Conservation (phyloP, 2,797 vertebrate species). For the Enoplosus armatus region DNA sequence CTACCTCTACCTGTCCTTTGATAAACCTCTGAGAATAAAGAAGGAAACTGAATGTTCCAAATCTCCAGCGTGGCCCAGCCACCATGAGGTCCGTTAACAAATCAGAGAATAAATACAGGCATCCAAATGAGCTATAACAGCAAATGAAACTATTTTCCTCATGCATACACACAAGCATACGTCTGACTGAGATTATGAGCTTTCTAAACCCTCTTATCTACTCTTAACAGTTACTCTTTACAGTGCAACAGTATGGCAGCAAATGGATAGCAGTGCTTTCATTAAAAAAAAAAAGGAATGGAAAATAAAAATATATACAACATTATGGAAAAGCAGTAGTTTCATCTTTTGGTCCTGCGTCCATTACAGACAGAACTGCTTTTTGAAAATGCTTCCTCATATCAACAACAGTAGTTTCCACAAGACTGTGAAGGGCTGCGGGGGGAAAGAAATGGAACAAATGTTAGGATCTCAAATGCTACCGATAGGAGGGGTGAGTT, state of each 20-base stretch:
- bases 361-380: constrained; percentile 78
- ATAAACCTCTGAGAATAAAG: constrained; percentile 80
- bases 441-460: constrained; percentile 36
- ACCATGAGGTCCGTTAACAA: constrained; percentile 80
- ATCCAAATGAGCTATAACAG: constrained; percentile 76
- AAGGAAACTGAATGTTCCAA: constrained; percentile 72
- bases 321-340: constrained; percentile 80
- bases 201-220: constrained; percentile 73
- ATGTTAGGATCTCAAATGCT: constrained; percentile 38
- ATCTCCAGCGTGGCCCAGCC: constrained; percentile 85
- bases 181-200: constrained; percentile 73
- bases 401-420: constrained; percentile 81
- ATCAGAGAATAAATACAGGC: constrained; percentile 87
- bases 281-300: constrained; percentile 71
- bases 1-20: constrained; percentile 71
- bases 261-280: constrained; percentile 86
- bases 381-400: constrained; percentile 73
- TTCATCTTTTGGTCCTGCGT: constrained; percentile 83
- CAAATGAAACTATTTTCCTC: constrained; percentile 75
- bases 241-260: constrained; percentile 85
- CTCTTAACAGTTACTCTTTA: constrained; percentile 77
- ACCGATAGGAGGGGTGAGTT: not conserved
- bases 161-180: constrained; percentile 81
- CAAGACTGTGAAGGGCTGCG: constrained; percentile 70
- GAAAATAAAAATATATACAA: constrained; percentile 83